Base-by-base conservation (phyloP, 2,113 vertebrate species). In the Notarius quadriscutis region DNA sequence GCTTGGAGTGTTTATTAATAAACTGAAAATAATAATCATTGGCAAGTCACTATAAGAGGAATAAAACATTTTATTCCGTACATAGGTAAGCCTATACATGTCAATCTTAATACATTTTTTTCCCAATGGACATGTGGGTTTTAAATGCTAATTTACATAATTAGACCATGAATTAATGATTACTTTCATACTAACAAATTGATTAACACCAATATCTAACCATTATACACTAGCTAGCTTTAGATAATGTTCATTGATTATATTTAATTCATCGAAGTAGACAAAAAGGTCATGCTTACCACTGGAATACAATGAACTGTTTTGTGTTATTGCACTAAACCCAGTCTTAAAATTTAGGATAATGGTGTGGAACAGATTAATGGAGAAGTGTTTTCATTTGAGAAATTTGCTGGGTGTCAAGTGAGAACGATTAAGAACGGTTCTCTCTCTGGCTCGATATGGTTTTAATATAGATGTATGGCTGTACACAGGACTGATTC, bases 381-480 rank as follows among this genome's bases (percentile, higher is more conserved):
- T 20, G 6, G 58, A 62, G 58, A 65, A 65, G 48, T 53, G 58
- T 77, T 51, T 65, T 67, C 14, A 67, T 80, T 62, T 60, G 2
- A 41, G 79, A 5, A 81, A 41, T 81, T 27, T 51, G 22, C 53
- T n/a, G 51, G 22, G 25, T n/a, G 48, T 79, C 84, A 48, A 14
- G 85, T 27, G 17, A 69, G 20, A 1, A 79, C 7, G 50, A 65
- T 34, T 50, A 75, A 5, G 71, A 85, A 78, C 30, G 17, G 22
- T 48, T 51, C 22, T 25, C 51, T 79, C 50, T 41, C 10, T n/a
- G 6, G 6, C 50, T n/a, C n/a, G 55, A 27, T 51, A 79, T 79
- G 62, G 60, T 69, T 71, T 86, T 69, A 81, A 65, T 50, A 71
- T 10, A 51, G 58, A 30, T 78, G 71, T n/a, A 50, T 60, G 78